Evolutionary conservation across 1,140 invertebrate genomes (phyloP), one percentile per base, ranked within the genome.

Genomic region (Epicauta chinensis): DNA sequence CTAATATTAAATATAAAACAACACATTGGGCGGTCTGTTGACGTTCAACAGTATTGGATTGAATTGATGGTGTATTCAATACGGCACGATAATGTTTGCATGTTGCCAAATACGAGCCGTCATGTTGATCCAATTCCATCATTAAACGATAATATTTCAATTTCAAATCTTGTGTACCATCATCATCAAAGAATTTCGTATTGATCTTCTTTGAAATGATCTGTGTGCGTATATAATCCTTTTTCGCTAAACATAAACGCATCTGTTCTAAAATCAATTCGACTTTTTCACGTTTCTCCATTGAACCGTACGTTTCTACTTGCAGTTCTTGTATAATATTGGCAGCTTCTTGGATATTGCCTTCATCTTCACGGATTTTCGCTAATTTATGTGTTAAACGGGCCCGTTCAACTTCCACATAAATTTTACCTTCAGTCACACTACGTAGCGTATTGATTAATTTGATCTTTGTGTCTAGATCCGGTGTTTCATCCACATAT

Each of bases 161-260:
- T 38, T 62, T 62, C 16, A 62, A 40, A 45, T 62, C 84, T 62
- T 89, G 82, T 57, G 90, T 87, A 47, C 90, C 81, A 50, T 92
- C 88, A 71, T 93, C 91, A 44, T 94, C 93, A 75, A 99, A 99
- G 70, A 96, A 98, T 69, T 96, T 97, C 0, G 88, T 88, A 66
- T 87, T 97, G 53, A 99, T 97, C 74, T 99, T 99, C 72, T 98
- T 99, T 5, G 94, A 94, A 66, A 99, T 99, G 56, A 99, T 99
- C 72, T 98, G 94, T 4, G 95, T 97, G 32, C 96, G 83, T 51
- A 98, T 88, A 70, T 92, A 98, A 73, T 99, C 97, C 67, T 97
- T 89, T 62, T 95, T 97, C 1, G 91, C 86, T 16, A 99, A 73
- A 71, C 96, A 99, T 0, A 98, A 75, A 49, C 97, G 80, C 95